phyloP scores from a whole-genome alignment of 2,888 invertebrate species.

The Drosophila sordidula region DNA sequence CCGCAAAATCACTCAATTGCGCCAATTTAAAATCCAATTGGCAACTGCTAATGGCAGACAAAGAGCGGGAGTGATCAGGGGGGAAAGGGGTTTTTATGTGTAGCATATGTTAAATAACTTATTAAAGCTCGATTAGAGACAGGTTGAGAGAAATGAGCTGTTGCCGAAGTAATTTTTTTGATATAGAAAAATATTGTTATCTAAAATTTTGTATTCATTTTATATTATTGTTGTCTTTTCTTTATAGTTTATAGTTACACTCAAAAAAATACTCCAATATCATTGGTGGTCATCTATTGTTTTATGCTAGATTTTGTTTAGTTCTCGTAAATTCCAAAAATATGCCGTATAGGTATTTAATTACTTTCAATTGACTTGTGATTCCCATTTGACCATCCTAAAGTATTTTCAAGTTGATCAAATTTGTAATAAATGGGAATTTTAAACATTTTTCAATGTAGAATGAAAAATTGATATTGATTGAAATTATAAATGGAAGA shows the following conservation, averaged over 20 bases:
- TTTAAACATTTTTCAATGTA: too few species aligned
- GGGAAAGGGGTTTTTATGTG: background rate
- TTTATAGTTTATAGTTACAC: too few species aligned
- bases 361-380: too few species aligned
- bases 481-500: slow-evolving; percentile 5
- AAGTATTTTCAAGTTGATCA: too few species aligned
- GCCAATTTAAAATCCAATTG: slow-evolving; percentile 23
- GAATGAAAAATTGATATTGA: slow-evolving; percentile 1
- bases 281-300: too few species aligned
- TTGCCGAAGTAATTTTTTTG: background rate
- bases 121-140: slow-evolving; percentile 52
- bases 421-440: too few species aligned
- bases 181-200: background rate
- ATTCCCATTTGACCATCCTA: too few species aligned
- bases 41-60: background rate
- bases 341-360: too few species aligned
- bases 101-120: slow-evolving; percentile 40
- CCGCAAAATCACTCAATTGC: slow-evolving; percentile 12
- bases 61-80: too few species aligned
- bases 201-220: background rate
- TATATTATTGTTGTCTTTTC: slow-evolving; percentile 1
- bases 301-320: too few species aligned
- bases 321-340: too few species aligned
- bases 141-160: slow-evolving; percentile 1
- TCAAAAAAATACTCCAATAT: too few species aligned